Base-by-base conservation (phyloP, 2,113 vertebrate genomes). In the Microtus richardsoni region DNA sequence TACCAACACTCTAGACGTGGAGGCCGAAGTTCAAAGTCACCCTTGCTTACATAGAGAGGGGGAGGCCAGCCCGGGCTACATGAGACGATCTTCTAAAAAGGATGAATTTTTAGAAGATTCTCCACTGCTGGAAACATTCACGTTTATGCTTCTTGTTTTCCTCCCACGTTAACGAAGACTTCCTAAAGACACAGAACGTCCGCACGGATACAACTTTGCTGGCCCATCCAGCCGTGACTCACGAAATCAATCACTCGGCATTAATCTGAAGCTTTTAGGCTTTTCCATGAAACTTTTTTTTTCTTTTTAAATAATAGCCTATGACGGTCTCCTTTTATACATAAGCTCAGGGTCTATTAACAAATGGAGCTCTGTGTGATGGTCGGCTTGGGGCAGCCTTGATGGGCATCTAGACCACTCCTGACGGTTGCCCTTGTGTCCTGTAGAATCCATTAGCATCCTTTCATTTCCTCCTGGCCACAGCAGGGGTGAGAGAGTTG, bases 211-310 rank as follows among this genome's bases (percentile, higher is more conserved):
- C 10, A 70, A 21, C 47, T 74, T 74, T 33, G 11, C 54, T 44
- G 78, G 49, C 7, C 28, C 70, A 83, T 74, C 30, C 39, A 94
- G 49, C 79, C 49, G 44, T 89, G 79, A n/a, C 39, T 95, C 54
- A 70, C 73, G 78, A 77, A 93, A 91, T 89, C 92, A 97, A 89
- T 86, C 41, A 47, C 36, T 88, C 74, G 75, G n/a, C 91, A 93
- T 60, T 92, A 75, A 93, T 54, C 86, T 90, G 89, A 75, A 60
- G 91, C 30, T 54, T 85, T 74, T 71, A 93, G 28, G 3, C 13
- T 94, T 92, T 97, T 82, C 44, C 33, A 91, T 70, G 33, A 91
- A 88, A 78, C 14, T 39, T 24, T 77, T 24, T 77, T 28, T 28
- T 82, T 58, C 36, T 49, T 54, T 39, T 86, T 70, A 79, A 75